These are phyloP conservation scores for Sinosuthora webbiana DNA, from an alignment of 2,113 vertebrate species.

Conservation along the genomic window DNA sequence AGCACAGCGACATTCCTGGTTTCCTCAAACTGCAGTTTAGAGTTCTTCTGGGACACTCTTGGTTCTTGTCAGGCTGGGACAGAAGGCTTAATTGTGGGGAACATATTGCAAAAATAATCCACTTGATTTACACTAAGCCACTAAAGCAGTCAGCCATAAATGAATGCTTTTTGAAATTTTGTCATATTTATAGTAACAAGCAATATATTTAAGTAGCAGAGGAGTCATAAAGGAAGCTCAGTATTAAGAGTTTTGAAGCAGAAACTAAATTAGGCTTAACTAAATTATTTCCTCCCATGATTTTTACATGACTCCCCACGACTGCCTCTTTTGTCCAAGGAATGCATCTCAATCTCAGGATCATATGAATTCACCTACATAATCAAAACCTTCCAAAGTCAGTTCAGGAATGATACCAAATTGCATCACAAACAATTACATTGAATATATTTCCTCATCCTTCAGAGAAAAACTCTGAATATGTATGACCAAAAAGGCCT, in stretches of 20 bases:
- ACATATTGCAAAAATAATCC: constrained; percentile 39
- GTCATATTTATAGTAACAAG: background rate
- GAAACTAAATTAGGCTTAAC: constrained; percentile 9
- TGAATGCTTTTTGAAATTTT: background rate
- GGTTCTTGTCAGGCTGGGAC: constrained; percentile 5
- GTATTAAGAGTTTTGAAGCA: background rate
- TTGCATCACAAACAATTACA: background rate
- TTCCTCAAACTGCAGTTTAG: background rate
- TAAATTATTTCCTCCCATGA: background rate
- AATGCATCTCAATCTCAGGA: background rate
- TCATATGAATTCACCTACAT: background rate
- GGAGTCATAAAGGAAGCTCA: background rate
- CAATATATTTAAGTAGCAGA: background rate
- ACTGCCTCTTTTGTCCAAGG: background rate
- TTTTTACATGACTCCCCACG: background rate
- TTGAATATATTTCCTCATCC: background rate
- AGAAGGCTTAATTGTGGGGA: constrained; percentile 8
- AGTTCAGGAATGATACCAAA: background rate
- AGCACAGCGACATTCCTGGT: background rate
- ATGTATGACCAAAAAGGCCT: background rate
- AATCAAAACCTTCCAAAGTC: background rate
- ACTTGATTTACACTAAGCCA: constrained; percentile 36
- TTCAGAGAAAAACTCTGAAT: background rate
- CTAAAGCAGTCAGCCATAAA: constrained; percentile 21
- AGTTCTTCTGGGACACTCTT: background rate